Conservation (phyloP, 37 sponge, comb jelly and placozoan species). For the Crambe crambe region DNA sequence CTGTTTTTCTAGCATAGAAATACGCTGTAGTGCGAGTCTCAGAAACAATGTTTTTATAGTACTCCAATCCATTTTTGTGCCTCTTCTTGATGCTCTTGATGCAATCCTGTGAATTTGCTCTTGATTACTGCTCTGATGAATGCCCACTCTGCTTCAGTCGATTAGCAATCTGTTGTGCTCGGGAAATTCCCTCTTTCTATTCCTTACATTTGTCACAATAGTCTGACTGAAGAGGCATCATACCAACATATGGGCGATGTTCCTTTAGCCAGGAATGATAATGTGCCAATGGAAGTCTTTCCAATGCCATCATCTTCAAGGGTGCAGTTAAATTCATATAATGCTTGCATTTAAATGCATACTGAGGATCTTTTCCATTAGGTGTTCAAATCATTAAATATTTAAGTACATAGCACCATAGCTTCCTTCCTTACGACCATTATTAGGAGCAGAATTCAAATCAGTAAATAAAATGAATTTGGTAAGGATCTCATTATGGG, state of each 20-base stretch:
- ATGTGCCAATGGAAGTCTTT: conserved; percentile 20
- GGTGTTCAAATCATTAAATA: background rate
- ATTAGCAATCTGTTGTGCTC: conserved; percentile 30
- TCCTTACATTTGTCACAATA: conserved; percentile 53
- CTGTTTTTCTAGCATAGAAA: too few relatives aligned
- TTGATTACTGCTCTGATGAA: conserved; percentile 6
- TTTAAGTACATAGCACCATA: background rate
- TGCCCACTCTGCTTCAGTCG: conserved; percentile 30
- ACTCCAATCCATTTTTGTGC: too few relatives aligned
- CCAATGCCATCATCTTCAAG: conserved; percentile 21
- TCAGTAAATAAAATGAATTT: background rate
- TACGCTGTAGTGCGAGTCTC: too few relatives aligned
- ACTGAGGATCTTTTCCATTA: conserved; percentile 16
- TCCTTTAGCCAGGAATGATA: conserved; percentile 27
- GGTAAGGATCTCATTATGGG: background rate
- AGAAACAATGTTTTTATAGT: too few relatives aligned
- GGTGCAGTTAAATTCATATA: conserved; percentile 20
- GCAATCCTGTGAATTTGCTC: too few relatives aligned
- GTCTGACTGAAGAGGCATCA: conserved; percentile 31
- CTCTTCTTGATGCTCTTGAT: background rate
- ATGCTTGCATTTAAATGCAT: conserved; percentile 28
- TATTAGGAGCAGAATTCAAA: background rate
- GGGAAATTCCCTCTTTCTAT: conserved; percentile 24
- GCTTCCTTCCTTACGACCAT: background rate
- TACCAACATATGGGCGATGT: conserved; percentile 16